Evolutionary conservation across 2,888 invertebrate species (phyloP).

Genomic region (Mesorhabditis spiculigera): DNA sequence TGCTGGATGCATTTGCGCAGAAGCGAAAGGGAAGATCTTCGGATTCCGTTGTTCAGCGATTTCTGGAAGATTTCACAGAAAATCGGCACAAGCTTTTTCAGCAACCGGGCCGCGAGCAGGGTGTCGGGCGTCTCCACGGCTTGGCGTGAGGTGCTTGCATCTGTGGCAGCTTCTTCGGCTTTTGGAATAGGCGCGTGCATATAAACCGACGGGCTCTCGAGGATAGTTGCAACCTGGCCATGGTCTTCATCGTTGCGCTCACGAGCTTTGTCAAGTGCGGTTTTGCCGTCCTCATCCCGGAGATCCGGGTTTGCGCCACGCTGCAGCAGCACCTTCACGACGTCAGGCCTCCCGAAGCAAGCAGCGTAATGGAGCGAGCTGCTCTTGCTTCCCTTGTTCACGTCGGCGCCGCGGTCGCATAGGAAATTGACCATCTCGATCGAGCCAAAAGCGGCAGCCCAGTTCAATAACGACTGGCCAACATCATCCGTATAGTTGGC

Average conservation of each 20-base stretch:
- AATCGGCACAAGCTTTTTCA: slow-evolving; percentile 82
- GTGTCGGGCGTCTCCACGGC: slow-evolving; percentile 68
- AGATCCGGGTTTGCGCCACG: slow-evolving; percentile 96
- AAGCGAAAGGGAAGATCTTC: slow-evolving; percentile 68
- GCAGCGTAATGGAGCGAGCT: slow-evolving; percentile 96
- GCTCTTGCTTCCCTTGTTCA: slow-evolving; percentile 76
- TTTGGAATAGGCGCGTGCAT: slow-evolving; percentile 63
- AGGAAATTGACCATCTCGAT: slow-evolving; percentile 85
- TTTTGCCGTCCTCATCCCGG: slow-evolving; percentile 94
- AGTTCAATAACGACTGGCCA: slow-evolving; percentile 94
- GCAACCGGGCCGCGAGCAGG: slow-evolving; percentile 31
- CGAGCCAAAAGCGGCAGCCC: slow-evolving; percentile 98
- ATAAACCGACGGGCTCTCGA: slow-evolving; percentile 91
- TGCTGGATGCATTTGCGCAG: slow-evolving; percentile 97
- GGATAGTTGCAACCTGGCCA: slow-evolving; percentile 64
- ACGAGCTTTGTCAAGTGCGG: slow-evolving; percentile 92
- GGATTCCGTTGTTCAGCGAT: slow-evolving; percentile 41
- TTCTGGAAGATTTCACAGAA: slow-evolving; percentile 86
- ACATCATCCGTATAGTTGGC: slow-evolving; percentile 99
- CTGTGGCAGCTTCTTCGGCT: too few relatives aligned
- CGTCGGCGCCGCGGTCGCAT: slow-evolving; percentile 88
- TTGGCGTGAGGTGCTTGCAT: background rate
- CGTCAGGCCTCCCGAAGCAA: slow-evolving; percentile 96
- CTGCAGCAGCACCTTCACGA: slow-evolving; percentile 72
- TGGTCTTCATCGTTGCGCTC: slow-evolving; percentile 78